phyloP scores from a whole-genome alignment of 2,888 invertebrate species.

The Lycia hirtaria region DNA sequence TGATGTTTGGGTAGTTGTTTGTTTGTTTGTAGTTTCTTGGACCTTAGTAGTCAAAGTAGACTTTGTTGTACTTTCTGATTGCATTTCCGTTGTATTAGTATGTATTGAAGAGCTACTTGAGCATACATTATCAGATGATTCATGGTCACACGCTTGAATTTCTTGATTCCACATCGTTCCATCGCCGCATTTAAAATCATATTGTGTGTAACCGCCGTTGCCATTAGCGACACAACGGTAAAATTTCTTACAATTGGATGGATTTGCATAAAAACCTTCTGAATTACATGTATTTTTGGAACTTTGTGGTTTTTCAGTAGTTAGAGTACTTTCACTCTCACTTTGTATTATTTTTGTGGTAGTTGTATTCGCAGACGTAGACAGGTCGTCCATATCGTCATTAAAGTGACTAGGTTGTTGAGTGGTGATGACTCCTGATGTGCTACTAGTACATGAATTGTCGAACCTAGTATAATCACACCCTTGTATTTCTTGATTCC shows the following conservation, averaged over 20 bases:
- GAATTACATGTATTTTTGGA: slow-evolving; percentile 68
- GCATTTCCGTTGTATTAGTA: slow-evolving; percentile 12
- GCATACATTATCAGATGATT: slow-evolving; percentile 54
- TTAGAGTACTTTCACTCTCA: slow-evolving; percentile 12
- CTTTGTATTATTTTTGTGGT: slow-evolving; percentile 14
- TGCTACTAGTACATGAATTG: slow-evolving; percentile 23
- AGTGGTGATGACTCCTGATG: slow-evolving; percentile 1
- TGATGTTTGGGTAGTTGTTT: slow-evolving; percentile 37
- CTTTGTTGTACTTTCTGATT: slow-evolving; percentile 29
- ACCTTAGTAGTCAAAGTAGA: slow-evolving; percentile 31
- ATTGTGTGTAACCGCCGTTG: slow-evolving; percentile 85
- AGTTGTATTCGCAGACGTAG: slow-evolving; percentile 15
- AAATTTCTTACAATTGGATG: slow-evolving; percentile 89
- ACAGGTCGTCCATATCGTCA: slow-evolving; percentile 32
- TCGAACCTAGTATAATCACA: slow-evolving; percentile 76
- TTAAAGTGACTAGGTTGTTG: slow-evolving; percentile 26
- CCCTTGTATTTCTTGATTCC: slow-evolving; percentile 80
- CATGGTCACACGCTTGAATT: slow-evolving; percentile 83
- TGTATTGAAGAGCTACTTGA: slow-evolving; percentile 19
- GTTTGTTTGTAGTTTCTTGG: slow-evolving; percentile 31
- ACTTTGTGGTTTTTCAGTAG: slow-evolving; percentile 37
- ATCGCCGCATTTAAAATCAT: slow-evolving; percentile 89
- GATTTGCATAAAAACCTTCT: slow-evolving; percentile 89
- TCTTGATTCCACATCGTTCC: slow-evolving; percentile 88
- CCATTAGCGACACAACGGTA: slow-evolving; percentile 89